Base-by-base conservation (phyloP, 2,797 vertebrate genomes). In the Aeoliscus strigatus region DNA sequence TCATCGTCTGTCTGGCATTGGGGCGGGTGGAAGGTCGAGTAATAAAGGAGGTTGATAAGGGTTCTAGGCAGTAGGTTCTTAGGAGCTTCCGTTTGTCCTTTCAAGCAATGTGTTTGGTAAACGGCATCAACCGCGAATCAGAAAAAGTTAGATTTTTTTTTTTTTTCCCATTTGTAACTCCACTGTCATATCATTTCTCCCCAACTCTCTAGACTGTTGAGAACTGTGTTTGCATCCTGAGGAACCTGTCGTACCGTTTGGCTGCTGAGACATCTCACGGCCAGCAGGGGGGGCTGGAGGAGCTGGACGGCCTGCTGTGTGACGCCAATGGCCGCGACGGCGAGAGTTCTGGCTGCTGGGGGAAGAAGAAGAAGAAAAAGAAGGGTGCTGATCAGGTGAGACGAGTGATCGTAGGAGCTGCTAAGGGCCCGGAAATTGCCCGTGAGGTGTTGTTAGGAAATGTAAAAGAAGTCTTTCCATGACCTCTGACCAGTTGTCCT, bases 361-460 rank as follows among this genome's bases (percentile, higher is more conserved):
- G 96, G 27, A 98, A 98, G 87, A 98, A 97, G 81, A 98, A 98
- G 88, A 99, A 98, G 94, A 98, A 97, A 86, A 99, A 99, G 95
- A 97, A 96, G 90, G 90, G 90, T 14, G 89, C 91, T 45, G 94
- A 98, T 66, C 95, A 99, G 94, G 96, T 99, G 82, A 81, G 70
- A n/a, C n/a, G n/a, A n/a, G n/a, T n/a, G n/a, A n/a, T n/a, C n/a
- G n/a, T n/a, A n/a, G n/a, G n/a, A n/a, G n/a, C n/a, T n/a, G n/a
- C n/a, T n/a, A n/a, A n/a, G n/a, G n/a, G n/a, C n/a, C n/a, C n/a
- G n/a, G n/a, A n/a, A n/a, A n/a, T n/a, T n/a, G n/a, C n/a, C n/a
- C n/a, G n/a, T n/a, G n/a, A n/a, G n/a, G n/a, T n/a, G n/a, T n/a
- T n/a, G n/a, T n/a, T n/a, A n/a, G n/a, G n/a, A n/a, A n/a, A n/a